Evolutionary conservation across 2,888 invertebrate genomes (phyloP).

Genomic region (Nephrocerus scutellatus): DNA sequence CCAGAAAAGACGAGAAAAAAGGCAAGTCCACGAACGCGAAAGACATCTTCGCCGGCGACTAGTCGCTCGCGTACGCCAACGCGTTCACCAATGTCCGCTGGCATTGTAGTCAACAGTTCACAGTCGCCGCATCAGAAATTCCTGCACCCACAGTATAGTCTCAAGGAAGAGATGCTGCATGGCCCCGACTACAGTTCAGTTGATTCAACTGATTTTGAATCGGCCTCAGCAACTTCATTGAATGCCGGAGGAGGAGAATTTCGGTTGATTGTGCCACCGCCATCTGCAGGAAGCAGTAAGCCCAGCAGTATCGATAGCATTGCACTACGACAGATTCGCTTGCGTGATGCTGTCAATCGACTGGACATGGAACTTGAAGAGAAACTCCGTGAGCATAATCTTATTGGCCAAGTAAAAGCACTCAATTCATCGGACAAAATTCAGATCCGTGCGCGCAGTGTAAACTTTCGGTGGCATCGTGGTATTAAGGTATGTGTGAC

Average conservation of each 20-base stretch:
- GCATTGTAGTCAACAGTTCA: slow-evolving; percentile 32
- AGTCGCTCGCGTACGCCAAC: slow-evolving; percentile 45
- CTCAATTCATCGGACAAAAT: slow-evolving; percentile 54
- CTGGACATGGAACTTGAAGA: slow-evolving; percentile 62
- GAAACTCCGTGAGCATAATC: slow-evolving; percentile 50
- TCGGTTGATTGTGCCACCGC: slow-evolving; percentile 39
- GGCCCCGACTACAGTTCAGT: slow-evolving; percentile 29
- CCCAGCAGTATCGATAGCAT: slow-evolving; percentile 33
- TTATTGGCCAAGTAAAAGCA: slow-evolving; percentile 60
- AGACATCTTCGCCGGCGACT: slow-evolving; percentile 44
- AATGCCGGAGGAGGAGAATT: slow-evolving; percentile 26
- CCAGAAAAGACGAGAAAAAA: slow-evolving; percentile 46
- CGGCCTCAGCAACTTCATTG: slow-evolving; percentile 1
- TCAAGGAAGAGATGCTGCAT: slow-evolving; percentile 42
- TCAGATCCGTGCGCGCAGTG: slow-evolving; percentile 68
- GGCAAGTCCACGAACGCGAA: slow-evolving; percentile 45
- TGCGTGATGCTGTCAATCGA: slow-evolving; percentile 49
- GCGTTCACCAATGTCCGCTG: slow-evolving; percentile 49
- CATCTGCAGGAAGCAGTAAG: slow-evolving; percentile 14
- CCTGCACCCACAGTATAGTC: slow-evolving; percentile 44
- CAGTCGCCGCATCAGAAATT: slow-evolving; percentile 40
- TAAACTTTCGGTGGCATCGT: slow-evolving; percentile 89
- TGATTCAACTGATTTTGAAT: slow-evolving; percentile 33
- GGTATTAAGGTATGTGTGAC: slow-evolving; percentile 61
- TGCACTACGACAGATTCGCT: slow-evolving; percentile 48